Evolutionary conservation across 1,140 invertebrate species (phyloP), one percentile per base, ranked within the genome.

Genomic region (Pseudomyrmex cubaensis): DNA sequence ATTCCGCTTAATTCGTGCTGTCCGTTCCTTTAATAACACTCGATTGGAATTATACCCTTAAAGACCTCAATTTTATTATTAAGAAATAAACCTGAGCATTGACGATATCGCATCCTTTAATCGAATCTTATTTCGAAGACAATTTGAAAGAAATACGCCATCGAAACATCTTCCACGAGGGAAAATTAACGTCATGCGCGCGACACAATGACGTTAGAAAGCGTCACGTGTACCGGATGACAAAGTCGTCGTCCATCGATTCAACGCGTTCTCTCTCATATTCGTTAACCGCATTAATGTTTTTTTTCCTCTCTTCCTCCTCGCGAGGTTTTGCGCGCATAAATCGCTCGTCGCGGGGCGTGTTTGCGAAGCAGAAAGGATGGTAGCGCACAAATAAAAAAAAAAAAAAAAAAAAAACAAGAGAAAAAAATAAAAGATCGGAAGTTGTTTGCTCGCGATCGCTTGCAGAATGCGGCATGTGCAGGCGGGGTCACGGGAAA

Each of bases 341-440:
- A 87, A 87, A 87, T 84, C 62, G 82, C 61, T 46, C 25, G 48
- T 57, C 54, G 25, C 63, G 2, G 61, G 22, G n/a, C 74, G 76
- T 78, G 82, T 87, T 88, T 86, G 76, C 84, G 10, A 63, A 84
- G 70, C 64, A 84, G 50, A 72, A 88, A 84, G 83, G 57, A 15
- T 57, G 48, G 35, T 22, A 17, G 50, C 50, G 56, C 35, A 50
- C 44, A 70, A 69, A 22, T 54, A 57, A 57, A 69, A 69, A 69
- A 48, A 69, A 69, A 63, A 15, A 46, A 35, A 46, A 22, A 8
- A 59, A n/a, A 10, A 50, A 52, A 7, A 2, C 2, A 35, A 35
- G 7, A 50, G n/a, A 48, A 57, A 48, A 72, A 72, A 54, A 10
- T 12, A 56, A 64, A 20, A 46, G 22, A n/a, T 12, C 15, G 62